Conservation (phyloP, 2,888 invertebrate species). For the Chironomus riparius region DNA sequence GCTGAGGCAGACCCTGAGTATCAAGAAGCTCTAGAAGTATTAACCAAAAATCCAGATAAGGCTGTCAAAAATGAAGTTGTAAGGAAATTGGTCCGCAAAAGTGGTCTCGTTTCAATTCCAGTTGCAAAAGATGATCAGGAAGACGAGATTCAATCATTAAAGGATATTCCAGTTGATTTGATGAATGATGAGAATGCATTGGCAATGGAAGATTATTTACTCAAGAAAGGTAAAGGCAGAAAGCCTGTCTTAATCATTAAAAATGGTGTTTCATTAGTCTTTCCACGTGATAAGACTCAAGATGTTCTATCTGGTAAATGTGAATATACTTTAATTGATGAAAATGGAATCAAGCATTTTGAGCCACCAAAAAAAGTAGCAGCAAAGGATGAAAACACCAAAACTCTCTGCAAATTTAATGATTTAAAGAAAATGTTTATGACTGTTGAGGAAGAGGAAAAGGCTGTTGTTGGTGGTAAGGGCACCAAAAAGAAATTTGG, state of each 20-base stretch:
- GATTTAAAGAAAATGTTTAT: no score
- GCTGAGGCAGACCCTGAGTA: constrained; percentile 57
- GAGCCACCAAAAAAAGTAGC: constrained; percentile 45
- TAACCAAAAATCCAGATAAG: constrained; percentile 56
- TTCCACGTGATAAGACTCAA: constrained; percentile 65
- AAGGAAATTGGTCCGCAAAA: constrained; percentile 61
- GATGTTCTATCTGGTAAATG: constrained; percentile 65
- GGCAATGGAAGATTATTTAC: constrained; percentile 67
- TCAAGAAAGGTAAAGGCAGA: constrained; percentile 48
- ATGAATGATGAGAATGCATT: constrained; percentile 59
- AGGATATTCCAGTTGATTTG: constrained; percentile 59
- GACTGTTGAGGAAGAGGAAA: no score
- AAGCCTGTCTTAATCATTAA: constrained; percentile 56
- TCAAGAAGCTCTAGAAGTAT: constrained; percentile 51
- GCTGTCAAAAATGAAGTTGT: constrained; percentile 61
- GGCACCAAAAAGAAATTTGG: background rate
- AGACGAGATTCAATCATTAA: constrained; percentile 51
- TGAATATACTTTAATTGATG: constrained; percentile 66
- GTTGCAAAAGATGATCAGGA: constrained; percentile 45
- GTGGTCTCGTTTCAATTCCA: constrained; percentile 59
- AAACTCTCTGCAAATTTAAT: no score
- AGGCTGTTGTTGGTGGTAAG: no score
- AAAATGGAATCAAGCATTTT: constrained; percentile 64
- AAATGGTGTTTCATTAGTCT: constrained; percentile 62
- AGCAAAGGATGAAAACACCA: no score